Evolutionary conservation across 53 echinoderm and acorn worm genomes (phyloP).

Genomic region (Zoroaster sp.): DNA sequence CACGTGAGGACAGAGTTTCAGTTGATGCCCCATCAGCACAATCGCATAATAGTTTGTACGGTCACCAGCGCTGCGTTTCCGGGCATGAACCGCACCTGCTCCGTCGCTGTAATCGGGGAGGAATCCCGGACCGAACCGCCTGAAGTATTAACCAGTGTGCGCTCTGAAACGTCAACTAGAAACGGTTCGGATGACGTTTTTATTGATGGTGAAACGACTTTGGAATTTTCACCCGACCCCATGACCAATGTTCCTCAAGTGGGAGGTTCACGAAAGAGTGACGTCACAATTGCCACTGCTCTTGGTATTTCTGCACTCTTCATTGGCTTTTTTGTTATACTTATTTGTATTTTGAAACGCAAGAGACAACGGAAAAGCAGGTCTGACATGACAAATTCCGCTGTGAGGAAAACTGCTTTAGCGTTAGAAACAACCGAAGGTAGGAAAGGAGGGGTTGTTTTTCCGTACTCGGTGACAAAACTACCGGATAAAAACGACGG

Average conservation of each 20-base stretch:
- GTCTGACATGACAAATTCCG: neutral
- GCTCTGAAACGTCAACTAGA: neutral
- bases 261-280: neutral
- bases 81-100: neutral
- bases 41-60: neutral
- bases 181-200: neutral
- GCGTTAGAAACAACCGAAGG: neutral
- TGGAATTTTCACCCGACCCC: too few relatives aligned
- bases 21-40: neutral
- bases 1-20: neutral
- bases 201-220: too few relatives aligned
- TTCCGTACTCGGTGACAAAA: neutral
- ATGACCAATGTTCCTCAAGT: neutral
- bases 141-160: too few relatives aligned
- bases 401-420: neutral
- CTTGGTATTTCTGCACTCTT: neutral
- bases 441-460: neutral
- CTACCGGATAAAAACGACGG: neutral
- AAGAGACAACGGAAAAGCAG: neutral
- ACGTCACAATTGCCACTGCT: neutral
- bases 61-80: neutral
- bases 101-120: neutral
- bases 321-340: neutral
- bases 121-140: neutral
- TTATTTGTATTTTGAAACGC: neutral